Conservation (phyloP, 2,888 invertebrate genomes). For the Crossocerus cetratus region DNA sequence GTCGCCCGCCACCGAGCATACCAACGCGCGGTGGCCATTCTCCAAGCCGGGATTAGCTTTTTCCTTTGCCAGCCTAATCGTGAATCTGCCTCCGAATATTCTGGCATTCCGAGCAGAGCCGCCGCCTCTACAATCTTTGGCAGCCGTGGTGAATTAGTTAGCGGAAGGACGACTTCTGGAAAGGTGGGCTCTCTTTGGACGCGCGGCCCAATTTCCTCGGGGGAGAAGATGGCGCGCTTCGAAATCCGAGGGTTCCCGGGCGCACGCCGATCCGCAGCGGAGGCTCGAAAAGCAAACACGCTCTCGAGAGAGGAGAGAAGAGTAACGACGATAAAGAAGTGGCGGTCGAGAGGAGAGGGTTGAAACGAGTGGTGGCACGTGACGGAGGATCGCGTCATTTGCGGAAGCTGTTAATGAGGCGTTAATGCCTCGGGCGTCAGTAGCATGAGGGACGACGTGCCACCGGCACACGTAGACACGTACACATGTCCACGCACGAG, state of each 20-base stretch:
- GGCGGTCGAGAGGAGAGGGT: neutral
- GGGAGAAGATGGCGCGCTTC: neutral
- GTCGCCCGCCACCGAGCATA: too few relatives aligned
- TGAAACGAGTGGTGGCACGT: constrained; percentile 45
- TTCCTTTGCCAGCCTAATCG: too few relatives aligned
- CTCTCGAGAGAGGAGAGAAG: neutral
- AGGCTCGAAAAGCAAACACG: neutral
- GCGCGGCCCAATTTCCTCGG: neutral
- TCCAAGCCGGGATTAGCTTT: too few relatives aligned
- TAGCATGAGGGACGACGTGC: constrained; percentile 12
- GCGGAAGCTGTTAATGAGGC: constrained; percentile 67
- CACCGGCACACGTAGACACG: neutral
- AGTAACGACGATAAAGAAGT: neutral
- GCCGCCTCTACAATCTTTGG: neutral
- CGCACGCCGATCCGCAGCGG: neutral
- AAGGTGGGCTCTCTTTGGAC: too few relatives aligned
- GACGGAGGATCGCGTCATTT: constrained; percentile 64
- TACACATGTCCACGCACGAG: neutral
- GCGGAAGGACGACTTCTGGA: too few relatives aligned
- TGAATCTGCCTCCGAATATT: too few relatives aligned
- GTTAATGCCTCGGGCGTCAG: constrained; percentile 60
- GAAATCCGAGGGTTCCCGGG: constrained; percentile 2
- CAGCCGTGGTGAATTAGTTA: neutral
- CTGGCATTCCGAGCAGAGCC: too few relatives aligned
- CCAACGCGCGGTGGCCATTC: too few relatives aligned